Evolutionary conservation across 2,113 vertebrate species (phyloP), one percentile per base, ranked within the genome.

Genomic region (Stictonetta naevosa): DNA sequence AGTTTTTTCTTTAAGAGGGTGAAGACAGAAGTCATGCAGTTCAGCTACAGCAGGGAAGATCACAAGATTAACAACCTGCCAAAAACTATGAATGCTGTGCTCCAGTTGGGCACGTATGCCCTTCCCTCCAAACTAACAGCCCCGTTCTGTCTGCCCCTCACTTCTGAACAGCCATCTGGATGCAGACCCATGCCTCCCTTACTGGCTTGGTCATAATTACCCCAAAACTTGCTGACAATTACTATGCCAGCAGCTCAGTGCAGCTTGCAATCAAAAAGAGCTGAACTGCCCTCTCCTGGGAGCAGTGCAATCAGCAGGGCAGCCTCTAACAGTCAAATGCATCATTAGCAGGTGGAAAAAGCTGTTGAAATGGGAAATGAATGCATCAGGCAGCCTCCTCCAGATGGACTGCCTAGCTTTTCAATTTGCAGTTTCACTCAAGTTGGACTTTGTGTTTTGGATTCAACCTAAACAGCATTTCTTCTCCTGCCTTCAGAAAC

Each of bases 271-370:
- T 81, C 11, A 77, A 2, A 38, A 91, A 86, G 93, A 87, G 79
- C 88, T 25, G 93, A 95, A 92, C 69, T 95, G 95, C 93, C 95
- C 93, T 95, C 83, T 96, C 91, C 92, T 78, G 95, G 93, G 93
- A 96, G 91, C 91, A 42, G 78, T 1, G 79, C 44, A 81, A 80
- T 75, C 88, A 89, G 92, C 93, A 96, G 91, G 86, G 68, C 90
- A 90, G 88, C 74, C 59, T 86, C 80, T 20, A 40, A 3, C 53
- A 44, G 69, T n/a, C 73, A 56, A 67, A 62, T 6, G 6, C 74
- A 55, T 55, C 90, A 33, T 34, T 29, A 84, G 93, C 88, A 31
- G 85, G 33, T 28, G 84, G n/a, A 64, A 74, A 68, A 78, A 88
- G 89, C 82, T 50, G 78, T 8, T 31, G 66, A 34, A 34, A 75